Conservation (phyloP, 2,888 invertebrate genomes). For the Trilocha varians region DNA sequence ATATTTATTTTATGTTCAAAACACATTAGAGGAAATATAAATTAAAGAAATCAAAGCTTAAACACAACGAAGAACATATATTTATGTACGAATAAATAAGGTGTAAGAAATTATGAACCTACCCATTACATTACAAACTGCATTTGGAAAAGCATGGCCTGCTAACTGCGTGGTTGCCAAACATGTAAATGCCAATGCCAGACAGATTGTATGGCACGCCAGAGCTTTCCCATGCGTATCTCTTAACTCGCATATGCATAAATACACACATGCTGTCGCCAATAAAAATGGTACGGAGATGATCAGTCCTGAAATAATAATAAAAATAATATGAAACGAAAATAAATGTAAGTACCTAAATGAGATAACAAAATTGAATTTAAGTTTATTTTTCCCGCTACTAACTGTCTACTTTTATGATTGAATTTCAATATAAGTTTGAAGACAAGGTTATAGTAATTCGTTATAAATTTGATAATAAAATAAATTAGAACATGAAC, state of each 20-base stretch:
- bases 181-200: conserved; percentile 69
- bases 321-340: not conserved
- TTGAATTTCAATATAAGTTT: too few species aligned
- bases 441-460: too few species aligned
- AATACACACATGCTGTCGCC: conserved; percentile 62
- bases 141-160: conserved; percentile 55
- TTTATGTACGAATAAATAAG: not conserved
- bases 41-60: too few species aligned
- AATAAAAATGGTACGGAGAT: conserved; percentile 69
- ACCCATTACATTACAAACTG: conserved; percentile 66
- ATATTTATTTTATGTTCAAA: too few species aligned
- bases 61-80: too few species aligned
- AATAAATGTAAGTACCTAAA: too few species aligned
- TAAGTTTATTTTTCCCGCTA: too few species aligned
- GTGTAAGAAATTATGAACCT: conserved; percentile 13
- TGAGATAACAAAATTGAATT: too few species aligned
- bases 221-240: conserved; percentile 73
- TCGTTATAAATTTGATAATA: too few species aligned
- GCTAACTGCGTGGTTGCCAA: conserved; percentile 71
- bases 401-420: too few species aligned
- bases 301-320: conserved; percentile 46
- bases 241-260: conserved; percentile 63
- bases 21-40: too few species aligned
- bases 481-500: too few species aligned
- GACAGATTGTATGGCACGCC: conserved; percentile 69